These are phyloP conservation scores for Apus apus DNA, from an alignment of 2,113 vertebrate species.

Conservation along the genomic window DNA sequence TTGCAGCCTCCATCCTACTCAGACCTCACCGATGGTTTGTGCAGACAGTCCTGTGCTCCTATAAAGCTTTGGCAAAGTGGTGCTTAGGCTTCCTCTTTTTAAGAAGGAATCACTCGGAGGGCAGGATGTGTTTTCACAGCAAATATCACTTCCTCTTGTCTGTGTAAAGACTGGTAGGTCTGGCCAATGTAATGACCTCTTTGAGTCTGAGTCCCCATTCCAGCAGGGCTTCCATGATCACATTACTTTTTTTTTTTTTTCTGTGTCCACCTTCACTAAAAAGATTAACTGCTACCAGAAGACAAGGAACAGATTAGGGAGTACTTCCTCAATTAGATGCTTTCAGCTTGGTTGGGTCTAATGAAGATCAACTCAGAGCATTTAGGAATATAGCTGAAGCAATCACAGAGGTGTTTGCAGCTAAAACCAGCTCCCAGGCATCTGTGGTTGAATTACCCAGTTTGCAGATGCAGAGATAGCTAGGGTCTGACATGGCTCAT, in stretches of 20 bases:
- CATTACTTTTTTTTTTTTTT: background rate
- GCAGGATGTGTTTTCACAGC: background rate
- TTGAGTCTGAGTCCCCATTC: background rate
- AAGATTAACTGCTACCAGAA: constrained; percentile 4
- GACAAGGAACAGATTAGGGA: background rate
- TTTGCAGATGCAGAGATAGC: background rate
- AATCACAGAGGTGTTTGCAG: background rate
- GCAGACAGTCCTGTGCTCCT: background rate
- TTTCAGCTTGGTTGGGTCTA: background rate
- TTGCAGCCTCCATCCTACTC: background rate
- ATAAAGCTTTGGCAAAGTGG: background rate
- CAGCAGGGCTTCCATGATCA: background rate
- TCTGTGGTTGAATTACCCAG: background rate
- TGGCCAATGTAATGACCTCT: background rate
- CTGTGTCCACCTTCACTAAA: background rate
- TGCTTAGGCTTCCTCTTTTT: background rate
- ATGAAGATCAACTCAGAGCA: background rate
- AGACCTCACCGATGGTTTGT: background rate
- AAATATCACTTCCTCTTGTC: background rate
- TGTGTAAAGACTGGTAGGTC: background rate
- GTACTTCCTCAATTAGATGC: background rate
- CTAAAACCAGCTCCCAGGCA: background rate
- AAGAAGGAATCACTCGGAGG: background rate
- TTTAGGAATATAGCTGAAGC: background rate
- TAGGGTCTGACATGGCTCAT: background rate